Percentiles rank a stretch among this genome's conserved stretches.
Evolutionary conservation across 1,140 invertebrate species (phyloP).

Genomic region (Eumaeus atala): DNA sequence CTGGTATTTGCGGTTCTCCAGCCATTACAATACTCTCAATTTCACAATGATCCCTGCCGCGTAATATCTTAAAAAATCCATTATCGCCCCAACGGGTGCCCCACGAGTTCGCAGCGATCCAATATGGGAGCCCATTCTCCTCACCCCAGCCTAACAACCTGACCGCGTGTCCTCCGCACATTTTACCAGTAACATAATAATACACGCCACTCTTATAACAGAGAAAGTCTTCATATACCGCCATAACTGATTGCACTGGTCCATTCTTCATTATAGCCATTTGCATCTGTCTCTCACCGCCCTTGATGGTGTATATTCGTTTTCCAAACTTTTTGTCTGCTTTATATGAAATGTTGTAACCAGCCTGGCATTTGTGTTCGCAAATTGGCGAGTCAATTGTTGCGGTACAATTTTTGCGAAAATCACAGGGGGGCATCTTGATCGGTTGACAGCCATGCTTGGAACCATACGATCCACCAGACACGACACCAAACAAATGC

Average conservation of each 20-base stretch:
- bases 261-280: conserved; percentile 88
- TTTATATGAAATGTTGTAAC: neutral
- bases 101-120: conserved; percentile 93
- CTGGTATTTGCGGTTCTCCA: neutral
- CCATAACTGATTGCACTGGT: conserved; percentile 89
- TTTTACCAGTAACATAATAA: conserved; percentile 80
- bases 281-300: conserved; percentile 78
- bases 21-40: neutral
- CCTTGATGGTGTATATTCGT: neutral
- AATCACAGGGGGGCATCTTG: neutral
- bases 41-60: conserved; percentile 6
- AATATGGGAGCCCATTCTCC: conserved; percentile 84
- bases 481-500: conserved; percentile 81
- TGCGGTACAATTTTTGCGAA: neutral
- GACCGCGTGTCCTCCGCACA: conserved; percentile 87
- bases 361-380: neutral
- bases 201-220: conserved; percentile 89
- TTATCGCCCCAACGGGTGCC: conserved; percentile 87
- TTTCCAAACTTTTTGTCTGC: conserved; percentile 3
- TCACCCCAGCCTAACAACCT: conserved; percentile 89
- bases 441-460: neutral
- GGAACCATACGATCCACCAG: conserved; percentile 75
- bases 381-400: neutral
- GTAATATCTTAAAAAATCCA: conserved; percentile 86
- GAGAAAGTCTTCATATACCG: conserved; percentile 89